A percentile compares a stretch with the other conserved stretches of the same genome.
Conservation (phyloP, 2,797 vertebrate genomes). For the Cephalopachus bancanus region DNA sequence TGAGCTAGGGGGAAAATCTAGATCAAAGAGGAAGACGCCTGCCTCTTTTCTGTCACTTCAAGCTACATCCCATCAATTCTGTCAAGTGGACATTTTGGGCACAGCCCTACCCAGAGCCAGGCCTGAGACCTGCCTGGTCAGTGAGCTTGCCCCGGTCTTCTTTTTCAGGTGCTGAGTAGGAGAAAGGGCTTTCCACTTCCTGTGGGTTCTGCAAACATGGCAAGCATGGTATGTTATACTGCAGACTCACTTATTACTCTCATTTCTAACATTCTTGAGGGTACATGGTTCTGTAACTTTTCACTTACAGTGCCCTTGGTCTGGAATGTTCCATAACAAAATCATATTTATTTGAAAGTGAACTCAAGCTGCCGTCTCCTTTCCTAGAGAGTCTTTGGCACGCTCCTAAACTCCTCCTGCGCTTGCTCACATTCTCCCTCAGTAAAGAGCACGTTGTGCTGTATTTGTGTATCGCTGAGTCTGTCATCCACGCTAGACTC, state of each 20-base stretch:
- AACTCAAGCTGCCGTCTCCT: not conserved
- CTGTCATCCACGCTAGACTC: not conserved
- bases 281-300: not conserved
- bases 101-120: not conserved
- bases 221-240: not conserved
- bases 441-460: not conserved
- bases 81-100: not conserved
- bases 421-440: not conserved
- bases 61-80: not conserved
- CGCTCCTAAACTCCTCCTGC: not conserved
- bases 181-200: not conserved
- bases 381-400: not conserved
- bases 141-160: not conserved
- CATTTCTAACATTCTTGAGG: not conserved
- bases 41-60: not conserved
- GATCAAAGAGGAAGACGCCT: not conserved
- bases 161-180: conserved; percentile 1
- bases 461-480: not conserved
- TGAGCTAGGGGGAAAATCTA: not conserved
- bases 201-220: not conserved
- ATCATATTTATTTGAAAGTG: not conserved
- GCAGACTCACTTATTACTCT: conserved; percentile 1
- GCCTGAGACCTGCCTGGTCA: not conserved
- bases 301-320: not conserved
- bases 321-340: conserved; percentile 24